Evolutionary conservation across 2,888 invertebrate species (phyloP), one percentile per base, ranked within the genome.

Genomic region (Tridacna gigas): DNA sequence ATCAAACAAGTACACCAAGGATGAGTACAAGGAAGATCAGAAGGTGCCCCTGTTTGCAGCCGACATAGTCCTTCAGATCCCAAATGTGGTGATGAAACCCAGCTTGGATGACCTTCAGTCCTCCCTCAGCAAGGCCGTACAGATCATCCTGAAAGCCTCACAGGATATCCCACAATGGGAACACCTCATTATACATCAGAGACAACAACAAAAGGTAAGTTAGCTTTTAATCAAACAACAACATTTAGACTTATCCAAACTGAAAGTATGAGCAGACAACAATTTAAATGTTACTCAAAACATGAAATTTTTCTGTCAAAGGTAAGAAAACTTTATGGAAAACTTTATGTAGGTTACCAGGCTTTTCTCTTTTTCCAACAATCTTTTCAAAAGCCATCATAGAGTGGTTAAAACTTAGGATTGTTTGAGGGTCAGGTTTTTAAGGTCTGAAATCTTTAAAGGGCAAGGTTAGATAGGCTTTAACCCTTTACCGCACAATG

Each of bases 121-220:
- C 79, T 96, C 97, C 18, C 95, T 99, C 66, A 96, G 97, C 65
- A 95, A 96, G 63, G 97, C 97, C 11, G 98, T 98, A 13, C 97
- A 97, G 95, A 96, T 97, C 88, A 98, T 99, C 87, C 97, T 97
- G 0, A 97, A 97, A 25, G 97, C 98, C 63, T 96, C 98, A 0
- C 98, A 97, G 95, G 97, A 98, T 47, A 97, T 99, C 28, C 97
- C 97, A 0, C 98, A 98, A 93, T 99, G 99, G 99, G 97, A 97
- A 9, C 97, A 97, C 73, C 97, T 97, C 80, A 83, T 92, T 20
- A 88, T 93, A 25, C 93, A 94, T 74, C 95, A 95, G 89, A 91
- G 91, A 74, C 94, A 93, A 78, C 94, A 93, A 77, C 94, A 94
- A 83, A 94, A 93, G 93, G 93, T 93, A 78, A 47, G 69, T 37